Base-by-base conservation (phyloP, 2,113 vertebrate genomes). In the Stigmatopora nigra region DNA sequence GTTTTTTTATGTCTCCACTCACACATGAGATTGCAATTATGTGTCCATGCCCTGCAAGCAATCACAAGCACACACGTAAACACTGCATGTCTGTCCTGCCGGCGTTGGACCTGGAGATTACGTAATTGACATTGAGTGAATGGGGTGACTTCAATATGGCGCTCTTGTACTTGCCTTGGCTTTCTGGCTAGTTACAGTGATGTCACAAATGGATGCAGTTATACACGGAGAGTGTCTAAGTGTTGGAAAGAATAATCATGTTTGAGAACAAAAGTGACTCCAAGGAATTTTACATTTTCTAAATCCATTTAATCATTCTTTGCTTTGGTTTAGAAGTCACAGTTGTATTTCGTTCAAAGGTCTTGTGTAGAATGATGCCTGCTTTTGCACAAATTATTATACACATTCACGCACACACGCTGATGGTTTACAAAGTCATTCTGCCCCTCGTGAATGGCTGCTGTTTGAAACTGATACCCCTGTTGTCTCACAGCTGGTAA, bases 111-210 rank as follows among this genome's bases (percentile, higher is more conserved):
- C 65, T 65, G 46, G 8, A 17, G 48, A 77, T 87, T 87, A 87
- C 79, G 72, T 87, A 88, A 88, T 82, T 75, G 83, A 86, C 87
- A 85, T 73, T 84, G 83, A 86, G 65, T 72, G 86, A 87, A 82
- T 77, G 61, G 73, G 72, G 60, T 89, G 86, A 89, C 80, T 81
- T 89, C 86, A 86, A 78, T 72, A 70, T 66, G 72, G 72, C 79
- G 76, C 70, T 16, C 73, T 67, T 66, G 68, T 66, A 73, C 76
- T 81, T 61, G 46, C 71, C 68, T 72, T n/a, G 51, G 78, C 75
- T 82, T 66, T 82, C 72, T 88, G 81, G 82, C 73, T 70, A 67
- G 76, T 77, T 84, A 67, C 82, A 79, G 84, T 86, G 86, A 87
- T 82, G 84, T 87, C 87, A 88, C 78, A 64, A 77, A 71, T 80